phyloP scores from a whole-genome alignment of 2,113 vertebrate genomes.

The Colinus virginianus region DNA sequence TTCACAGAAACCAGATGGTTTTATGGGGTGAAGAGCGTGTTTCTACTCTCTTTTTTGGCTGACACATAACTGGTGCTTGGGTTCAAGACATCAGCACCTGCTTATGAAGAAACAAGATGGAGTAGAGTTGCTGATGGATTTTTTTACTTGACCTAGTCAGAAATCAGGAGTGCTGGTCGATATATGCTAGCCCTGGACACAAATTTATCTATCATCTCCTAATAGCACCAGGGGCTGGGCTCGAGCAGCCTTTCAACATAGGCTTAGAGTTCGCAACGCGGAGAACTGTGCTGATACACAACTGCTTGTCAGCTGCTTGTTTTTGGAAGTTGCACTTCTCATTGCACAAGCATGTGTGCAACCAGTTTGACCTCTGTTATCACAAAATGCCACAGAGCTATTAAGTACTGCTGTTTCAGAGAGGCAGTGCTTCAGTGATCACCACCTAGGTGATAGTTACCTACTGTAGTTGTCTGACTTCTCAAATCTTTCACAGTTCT shows the following conservation, averaged over 20 bases:
- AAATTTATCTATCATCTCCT: not conserved
- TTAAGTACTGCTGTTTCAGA: not conserved
- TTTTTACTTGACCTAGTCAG: not conserved
- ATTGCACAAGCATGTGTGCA: not conserved
- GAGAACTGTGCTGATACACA: fast-evolving
- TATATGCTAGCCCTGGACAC: not conserved
- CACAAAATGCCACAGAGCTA: not conserved
- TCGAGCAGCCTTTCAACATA: not conserved
- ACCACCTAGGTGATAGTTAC: not conserved
- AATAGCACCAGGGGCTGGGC: not conserved
- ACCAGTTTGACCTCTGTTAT: not conserved
- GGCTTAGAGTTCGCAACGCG: fast-evolving
- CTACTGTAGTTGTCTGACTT: not conserved
- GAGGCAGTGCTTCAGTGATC: not conserved
- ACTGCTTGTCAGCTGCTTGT: not conserved
- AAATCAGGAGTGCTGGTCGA: not conserved
- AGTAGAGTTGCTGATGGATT: not conserved
- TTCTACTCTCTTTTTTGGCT: not conserved
- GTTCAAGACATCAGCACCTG: not conserved
- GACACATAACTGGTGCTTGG: not conserved
- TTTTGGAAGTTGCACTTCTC: not conserved
- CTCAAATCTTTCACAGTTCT: not conserved
- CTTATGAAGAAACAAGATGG: not conserved
- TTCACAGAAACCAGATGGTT: slow-evolving; percentile 1
- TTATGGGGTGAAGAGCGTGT: not conserved